Base-by-base conservation (phyloP, 2,113 vertebrate genomes). In the Phyllostomus hastatus region DNA sequence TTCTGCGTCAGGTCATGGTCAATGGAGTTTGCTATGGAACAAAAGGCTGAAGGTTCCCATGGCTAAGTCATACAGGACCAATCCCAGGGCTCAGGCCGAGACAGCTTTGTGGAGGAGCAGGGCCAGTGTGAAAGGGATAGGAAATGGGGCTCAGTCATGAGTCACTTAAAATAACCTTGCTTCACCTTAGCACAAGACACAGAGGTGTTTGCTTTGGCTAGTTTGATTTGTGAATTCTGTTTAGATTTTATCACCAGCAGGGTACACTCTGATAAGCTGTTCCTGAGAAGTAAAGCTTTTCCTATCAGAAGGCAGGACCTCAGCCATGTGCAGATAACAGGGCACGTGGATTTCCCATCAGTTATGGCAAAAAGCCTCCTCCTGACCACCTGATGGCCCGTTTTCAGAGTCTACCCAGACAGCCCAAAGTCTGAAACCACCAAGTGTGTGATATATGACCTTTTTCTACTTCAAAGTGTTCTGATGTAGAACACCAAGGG, bases 131-230 rank as follows among this genome's bases (percentile, higher is more conserved):
- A 24, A 72, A 67, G 11, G 75, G 43, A 52, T 28, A 6, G 2
- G 28, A 67, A 15, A 38, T 9, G 1, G 57, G n/a, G 12, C 50
- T n/a, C 26, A 14, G 16, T 81, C 88, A 19, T 20, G 35, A 48
- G 52, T 76, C 10, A 24, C 31, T 66, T 80, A 72, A 88, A 93
- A 76, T 67, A 54, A 75, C 48, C 72, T 69, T 81, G 41, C 43
- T 91, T 88, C 46, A 66, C 72, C 28, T 91, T 26, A 67, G 26
- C 2, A 17, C 72, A 8, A 46, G 64, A 41, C 22, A 61, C 54
- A 87, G 22, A 94, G 54, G 5, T 50, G 33, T 95, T 97, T 82
- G 43, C 50, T 80, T 79, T 94, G 81, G 59, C 33, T 87, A 12
- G 33, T 46, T 64, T 26, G 11, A 15, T 59, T 82, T 90, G 2